Evolutionary conservation across 2,888 invertebrate genomes (phyloP).

Genomic region (Philhelius pedissequus): DNA sequence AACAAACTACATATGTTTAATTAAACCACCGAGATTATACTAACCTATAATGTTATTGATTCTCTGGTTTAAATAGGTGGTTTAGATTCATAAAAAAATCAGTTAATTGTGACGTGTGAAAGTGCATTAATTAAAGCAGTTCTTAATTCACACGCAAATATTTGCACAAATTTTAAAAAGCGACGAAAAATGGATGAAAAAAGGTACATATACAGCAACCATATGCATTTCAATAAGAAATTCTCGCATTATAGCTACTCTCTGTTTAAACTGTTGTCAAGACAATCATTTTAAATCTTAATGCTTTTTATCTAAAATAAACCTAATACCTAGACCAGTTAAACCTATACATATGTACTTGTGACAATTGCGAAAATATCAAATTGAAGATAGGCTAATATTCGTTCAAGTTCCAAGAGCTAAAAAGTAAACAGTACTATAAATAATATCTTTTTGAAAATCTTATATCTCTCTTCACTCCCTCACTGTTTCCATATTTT

Average conservation of each 20-base stretch:
- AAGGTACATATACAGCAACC: too few species aligned
- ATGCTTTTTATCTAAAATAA: not conserved
- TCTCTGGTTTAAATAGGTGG: not conserved
- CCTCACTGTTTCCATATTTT: slow-evolving; percentile 18
- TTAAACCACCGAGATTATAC: too few species aligned
- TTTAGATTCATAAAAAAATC: not conserved
- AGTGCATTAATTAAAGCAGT: not conserved
- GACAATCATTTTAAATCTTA: not conserved
- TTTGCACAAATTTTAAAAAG: not conserved
- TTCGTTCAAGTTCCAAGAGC: slow-evolving; percentile 26
- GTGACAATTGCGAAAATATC: not conserved
- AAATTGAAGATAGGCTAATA: not conserved
- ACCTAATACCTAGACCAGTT: not conserved
- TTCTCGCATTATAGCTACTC: not conserved
- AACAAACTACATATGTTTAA: too few species aligned
- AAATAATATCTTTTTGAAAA: slow-evolving; percentile 10
- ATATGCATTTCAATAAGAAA: not conserved
- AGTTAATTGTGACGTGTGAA: not conserved
- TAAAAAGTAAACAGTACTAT: slow-evolving; percentile 1
- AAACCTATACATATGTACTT: too few species aligned
- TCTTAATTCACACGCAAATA: not conserved
- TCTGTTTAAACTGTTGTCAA: not conserved
- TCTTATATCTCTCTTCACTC: not conserved
- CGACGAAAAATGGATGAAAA: not conserved
- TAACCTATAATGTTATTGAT: too few species aligned